Evolutionary conservation across 2,113 vertebrate genomes (phyloP).

Genomic region (Irena cyanogastra): DNA sequence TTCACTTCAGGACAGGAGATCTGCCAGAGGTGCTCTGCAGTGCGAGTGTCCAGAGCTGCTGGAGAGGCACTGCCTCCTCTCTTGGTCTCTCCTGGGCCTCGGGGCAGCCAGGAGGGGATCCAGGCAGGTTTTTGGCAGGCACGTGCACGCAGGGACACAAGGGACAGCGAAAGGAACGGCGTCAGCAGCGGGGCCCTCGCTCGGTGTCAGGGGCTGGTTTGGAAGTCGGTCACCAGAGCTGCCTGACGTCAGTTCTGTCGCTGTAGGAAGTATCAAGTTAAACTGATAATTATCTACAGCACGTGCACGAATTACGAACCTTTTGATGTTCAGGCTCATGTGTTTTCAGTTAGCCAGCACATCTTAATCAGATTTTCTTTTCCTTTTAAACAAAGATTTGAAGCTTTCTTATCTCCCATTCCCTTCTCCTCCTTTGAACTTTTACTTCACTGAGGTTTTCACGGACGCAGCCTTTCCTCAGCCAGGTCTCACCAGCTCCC

Average conservation of each 20-base stretch:
- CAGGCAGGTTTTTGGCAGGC: neutral
- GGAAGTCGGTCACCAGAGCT: neutral
- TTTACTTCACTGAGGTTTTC: neutral
- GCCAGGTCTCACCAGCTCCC: neutral
- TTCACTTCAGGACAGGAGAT: neutral
- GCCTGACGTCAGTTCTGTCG: conserved; percentile 49
- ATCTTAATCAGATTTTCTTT: conserved; percentile 58
- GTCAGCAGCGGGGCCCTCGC: neutral
- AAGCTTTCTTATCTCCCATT: conserved; percentile 43
- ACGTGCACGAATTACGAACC: conserved; percentile 1
- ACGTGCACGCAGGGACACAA: rapidly evolving
- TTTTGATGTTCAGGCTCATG: conserved; percentile 56
- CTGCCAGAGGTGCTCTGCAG: neutral
- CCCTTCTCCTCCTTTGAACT: conserved; percentile 35
- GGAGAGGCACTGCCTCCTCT: neutral
- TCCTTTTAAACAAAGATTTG: conserved; percentile 24
- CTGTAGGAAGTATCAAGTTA: conserved; percentile 55
- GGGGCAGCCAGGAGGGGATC: neutral
- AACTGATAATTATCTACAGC: conserved; percentile 65
- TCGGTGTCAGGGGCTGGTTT: neutral
- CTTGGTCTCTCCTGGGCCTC: neutral
- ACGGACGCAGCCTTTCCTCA: neutral
- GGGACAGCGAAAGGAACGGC: rapidly evolving
- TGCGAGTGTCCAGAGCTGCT: neutral
- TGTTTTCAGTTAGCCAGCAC: conserved; percentile 56